These are phyloP conservation scores for Capreolus pygargus DNA, from an alignment of 2,113 vertebrate genomes.

Conservation along the genomic window DNA sequence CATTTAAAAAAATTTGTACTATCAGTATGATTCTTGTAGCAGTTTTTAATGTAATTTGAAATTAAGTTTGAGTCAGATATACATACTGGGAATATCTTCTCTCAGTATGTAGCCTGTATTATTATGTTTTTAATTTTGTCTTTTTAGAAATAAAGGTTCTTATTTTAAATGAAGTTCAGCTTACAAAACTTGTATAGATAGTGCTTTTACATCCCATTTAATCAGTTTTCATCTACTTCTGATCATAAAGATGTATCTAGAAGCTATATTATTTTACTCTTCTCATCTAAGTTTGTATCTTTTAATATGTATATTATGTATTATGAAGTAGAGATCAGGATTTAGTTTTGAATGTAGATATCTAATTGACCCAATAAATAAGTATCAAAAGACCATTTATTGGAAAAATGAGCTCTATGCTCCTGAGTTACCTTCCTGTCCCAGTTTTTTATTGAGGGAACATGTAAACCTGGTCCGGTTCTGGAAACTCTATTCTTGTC, in stretches of 20 bases:
- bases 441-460: background rate
- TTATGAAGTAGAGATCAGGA: background rate
- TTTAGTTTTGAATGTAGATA: background rate
- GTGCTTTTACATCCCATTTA: background rate
- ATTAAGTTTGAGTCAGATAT: background rate
- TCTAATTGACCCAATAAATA: background rate
- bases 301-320: background rate
- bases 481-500: background rate
- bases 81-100: background rate
- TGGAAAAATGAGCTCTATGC: background rate
- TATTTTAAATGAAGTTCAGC: background rate
- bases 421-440: no score
- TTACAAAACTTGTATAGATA: background rate
- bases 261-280: background rate
- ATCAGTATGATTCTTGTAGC: background rate
- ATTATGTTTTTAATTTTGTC: background rate
- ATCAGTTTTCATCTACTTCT: background rate
- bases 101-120: background rate
- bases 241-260: background rate
- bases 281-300: background rate
- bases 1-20: background rate
- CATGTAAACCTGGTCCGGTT: background rate
- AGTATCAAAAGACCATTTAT: background rate
- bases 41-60: background rate
- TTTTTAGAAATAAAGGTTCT: background rate